These are phyloP conservation scores for Heteropelma amictum DNA, from an alignment of 2,888 invertebrate genomes.

Conservation along the genomic window DNA sequence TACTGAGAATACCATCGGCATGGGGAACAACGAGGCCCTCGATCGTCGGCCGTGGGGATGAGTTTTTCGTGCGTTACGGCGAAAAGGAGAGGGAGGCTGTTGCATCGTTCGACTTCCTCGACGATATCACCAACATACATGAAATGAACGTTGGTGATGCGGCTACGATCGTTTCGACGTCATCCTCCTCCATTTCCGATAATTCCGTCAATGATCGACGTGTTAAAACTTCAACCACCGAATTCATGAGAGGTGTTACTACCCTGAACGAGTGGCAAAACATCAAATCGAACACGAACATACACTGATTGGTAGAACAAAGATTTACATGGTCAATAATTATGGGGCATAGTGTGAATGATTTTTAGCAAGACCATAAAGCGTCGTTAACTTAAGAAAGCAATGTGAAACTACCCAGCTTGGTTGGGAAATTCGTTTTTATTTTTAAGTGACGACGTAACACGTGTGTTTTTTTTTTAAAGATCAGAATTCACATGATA, in stretches of 20 bases:
- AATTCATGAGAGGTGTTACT: conserved; percentile 71
- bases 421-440: conserved; percentile 48
- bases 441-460: no score
- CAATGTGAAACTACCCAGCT: conserved; percentile 53
- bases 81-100: conserved; percentile 88
- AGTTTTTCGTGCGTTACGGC: conserved; percentile 88
- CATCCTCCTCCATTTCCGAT: conserved; percentile 53
- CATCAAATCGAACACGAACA: not conserved
- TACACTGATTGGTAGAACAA: not conserved
- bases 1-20: conserved; percentile 72
- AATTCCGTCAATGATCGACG: conserved; percentile 52
- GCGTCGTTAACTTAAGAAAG: conserved; percentile 24
- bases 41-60: conserved; percentile 87
- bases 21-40: conserved; percentile 81
- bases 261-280: conserved; percentile 55
- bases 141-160: conserved; percentile 49
- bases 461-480: no score
- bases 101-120: conserved; percentile 89
- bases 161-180: conserved; percentile 46
- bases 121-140: conserved; percentile 81
- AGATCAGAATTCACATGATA: no score
- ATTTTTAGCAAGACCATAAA: conserved; percentile 39
- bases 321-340: not conserved
- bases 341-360: conserved; percentile 45
- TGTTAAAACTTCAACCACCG: conserved; percentile 51